These are phyloP conservation scores for Yasuhikotakia modesta DNA, from an alignment of 2,797 vertebrate genomes.

Conservation along the genomic window DNA sequence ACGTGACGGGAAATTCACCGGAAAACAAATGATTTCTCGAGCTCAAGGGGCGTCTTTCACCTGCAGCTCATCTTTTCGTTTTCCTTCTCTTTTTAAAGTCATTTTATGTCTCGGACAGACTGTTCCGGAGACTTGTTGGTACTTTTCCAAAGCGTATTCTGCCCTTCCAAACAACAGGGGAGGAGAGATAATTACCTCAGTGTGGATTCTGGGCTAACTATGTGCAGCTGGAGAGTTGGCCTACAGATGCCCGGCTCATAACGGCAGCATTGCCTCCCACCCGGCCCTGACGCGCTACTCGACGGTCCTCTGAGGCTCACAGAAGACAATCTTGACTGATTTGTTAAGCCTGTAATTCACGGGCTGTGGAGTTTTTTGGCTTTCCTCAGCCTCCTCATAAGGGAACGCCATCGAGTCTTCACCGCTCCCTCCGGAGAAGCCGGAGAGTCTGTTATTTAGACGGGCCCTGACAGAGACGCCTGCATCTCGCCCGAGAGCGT, in stretches of 20 bases:
- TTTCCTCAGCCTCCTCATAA: constrained; percentile 65
- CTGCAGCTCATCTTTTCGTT: constrained; percentile 25
- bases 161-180: constrained; percentile 75
- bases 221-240: constrained; percentile 76
- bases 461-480: constrained; percentile 78
- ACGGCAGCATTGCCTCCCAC: constrained; percentile 43
- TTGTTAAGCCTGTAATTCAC: constrained; percentile 79
- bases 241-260: constrained; percentile 70
- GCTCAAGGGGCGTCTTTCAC: constrained; percentile 38
- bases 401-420: constrained; percentile 68
- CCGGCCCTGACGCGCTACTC: constrained; percentile 63
- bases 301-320: constrained; percentile 62
- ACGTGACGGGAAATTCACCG: constrained; percentile 14
- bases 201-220: constrained; percentile 76
- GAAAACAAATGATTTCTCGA: constrained; percentile 46
- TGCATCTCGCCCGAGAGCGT: constrained; percentile 80
- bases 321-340: constrained; percentile 77
- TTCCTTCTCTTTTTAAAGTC: constrained; percentile 17
- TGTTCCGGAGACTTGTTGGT: constrained; percentile 68
- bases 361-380: constrained; percentile 69
- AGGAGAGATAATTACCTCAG: constrained; percentile 80
- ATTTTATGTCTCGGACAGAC: constrained; percentile 50
- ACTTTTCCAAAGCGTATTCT: constrained; percentile 75
- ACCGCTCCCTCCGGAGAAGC: constrained; percentile 73
- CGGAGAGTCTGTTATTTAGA: constrained; percentile 81